phyloP scores from a whole-genome alignment of 2,113 vertebrate species.

The Holacanthus passer region DNA sequence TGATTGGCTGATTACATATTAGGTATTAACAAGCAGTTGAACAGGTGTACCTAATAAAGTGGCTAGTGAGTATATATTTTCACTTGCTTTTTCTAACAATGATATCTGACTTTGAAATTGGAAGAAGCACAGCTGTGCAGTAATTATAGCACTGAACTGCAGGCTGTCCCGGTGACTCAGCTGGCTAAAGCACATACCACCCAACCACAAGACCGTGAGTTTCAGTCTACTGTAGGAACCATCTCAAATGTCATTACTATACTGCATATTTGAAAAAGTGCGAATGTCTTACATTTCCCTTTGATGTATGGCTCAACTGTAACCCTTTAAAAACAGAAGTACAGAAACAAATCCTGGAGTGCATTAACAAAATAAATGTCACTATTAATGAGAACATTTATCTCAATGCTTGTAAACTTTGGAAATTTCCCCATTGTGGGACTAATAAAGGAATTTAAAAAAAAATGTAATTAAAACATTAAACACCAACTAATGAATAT shows the following conservation, averaged over 20 bases:
- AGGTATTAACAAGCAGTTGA: no score
- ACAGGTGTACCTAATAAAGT: no score
- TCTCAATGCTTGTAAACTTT: not conserved
- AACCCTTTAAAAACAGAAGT: not conserved
- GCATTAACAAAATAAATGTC: not conserved
- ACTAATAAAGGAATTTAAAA: no score
- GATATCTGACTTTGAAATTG: conserved; percentile 2
- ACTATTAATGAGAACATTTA: not conserved
- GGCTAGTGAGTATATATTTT: no score
- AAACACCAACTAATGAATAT: not conserved
- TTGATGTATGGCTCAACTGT: not conserved
- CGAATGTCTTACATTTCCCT: not conserved
- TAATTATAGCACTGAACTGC: conserved; percentile 52
- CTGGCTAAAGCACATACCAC: conserved; percentile 22
- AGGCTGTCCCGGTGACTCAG: conserved; percentile 50
- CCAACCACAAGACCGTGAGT: not conserved
- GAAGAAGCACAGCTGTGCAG: conserved; percentile 38
- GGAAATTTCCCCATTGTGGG: no score
- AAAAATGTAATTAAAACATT: no score
- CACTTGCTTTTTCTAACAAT: not conserved
- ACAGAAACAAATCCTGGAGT: not conserved
- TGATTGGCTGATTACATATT: no score
- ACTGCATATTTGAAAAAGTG: not conserved
- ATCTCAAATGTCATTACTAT: conserved; percentile 14
- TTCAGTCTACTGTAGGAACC: conserved; percentile 13